Evolutionary conservation across 2,888 invertebrate species (phyloP).

Genomic region (Carterocephalus palaemon): DNA sequence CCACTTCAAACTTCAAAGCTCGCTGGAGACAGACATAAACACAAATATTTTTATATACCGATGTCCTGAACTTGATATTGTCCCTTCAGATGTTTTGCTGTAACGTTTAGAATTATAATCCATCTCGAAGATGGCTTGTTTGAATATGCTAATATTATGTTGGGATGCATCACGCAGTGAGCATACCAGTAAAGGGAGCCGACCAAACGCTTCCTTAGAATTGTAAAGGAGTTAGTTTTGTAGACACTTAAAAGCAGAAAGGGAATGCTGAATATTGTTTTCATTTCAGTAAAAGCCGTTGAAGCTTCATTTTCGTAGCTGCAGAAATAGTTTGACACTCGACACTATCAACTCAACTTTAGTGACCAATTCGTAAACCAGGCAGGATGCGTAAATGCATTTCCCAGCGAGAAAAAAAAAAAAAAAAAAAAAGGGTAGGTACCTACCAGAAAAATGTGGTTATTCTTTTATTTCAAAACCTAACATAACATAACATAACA

Average conservation of each 20-base stretch:
- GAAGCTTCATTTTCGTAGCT: too few relatives aligned
- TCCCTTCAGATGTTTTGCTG: constrained; percentile 24
- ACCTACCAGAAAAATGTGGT: too few relatives aligned
- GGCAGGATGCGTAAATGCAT: too few relatives aligned
- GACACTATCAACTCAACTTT: too few relatives aligned
- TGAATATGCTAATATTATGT: constrained; percentile 18
- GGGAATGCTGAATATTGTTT: neutral
- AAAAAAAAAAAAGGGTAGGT: too few relatives aligned
- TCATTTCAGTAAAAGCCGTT: too few relatives aligned
- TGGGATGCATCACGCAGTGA: constrained; percentile 15
- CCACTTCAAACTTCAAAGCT: constrained; percentile 3
- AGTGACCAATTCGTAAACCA: too few relatives aligned
- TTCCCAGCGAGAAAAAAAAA: too few relatives aligned
- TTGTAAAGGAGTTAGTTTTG: neutral
- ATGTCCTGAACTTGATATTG: constrained; percentile 18
- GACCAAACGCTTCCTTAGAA: constrained; percentile 4
- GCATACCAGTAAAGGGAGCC: constrained; percentile 3
- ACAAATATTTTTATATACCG: constrained; percentile 3
- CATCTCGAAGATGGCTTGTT: constrained; percentile 16
- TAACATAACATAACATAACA: too few relatives aligned
- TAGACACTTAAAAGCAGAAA: neutral
- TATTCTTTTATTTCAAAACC: too few relatives aligned
- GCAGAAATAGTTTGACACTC: too few relatives aligned
- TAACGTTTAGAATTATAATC: constrained; percentile 22
- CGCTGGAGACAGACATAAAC: constrained; percentile 1